Base-by-base conservation (phyloP, 1,140 invertebrate genomes). In the Caenorhabditis tropicalis region DNA sequence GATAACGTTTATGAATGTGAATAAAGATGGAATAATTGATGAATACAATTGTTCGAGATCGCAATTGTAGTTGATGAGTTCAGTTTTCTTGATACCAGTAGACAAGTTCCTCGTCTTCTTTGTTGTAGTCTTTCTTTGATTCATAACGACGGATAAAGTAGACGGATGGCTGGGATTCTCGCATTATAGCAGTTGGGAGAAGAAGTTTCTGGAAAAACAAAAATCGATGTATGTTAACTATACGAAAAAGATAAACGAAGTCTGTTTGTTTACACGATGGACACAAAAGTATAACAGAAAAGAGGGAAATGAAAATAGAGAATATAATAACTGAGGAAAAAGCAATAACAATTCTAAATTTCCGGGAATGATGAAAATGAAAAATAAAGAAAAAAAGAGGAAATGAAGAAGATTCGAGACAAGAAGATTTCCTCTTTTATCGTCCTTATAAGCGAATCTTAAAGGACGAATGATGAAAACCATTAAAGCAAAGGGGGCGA, bases 81-180 rank as follows among this genome's bases (percentile, higher is more conserved):
- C 65, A 74, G 36, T 74, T 43, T 43, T 74, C 65, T 12, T 74
- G 43, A 24, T 74, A 74, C 65, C 65, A 74, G 65, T 74, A 74
- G 2, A 74, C 65, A 21, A 74, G 65, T 74, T 74, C 65, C 21
- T 74, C 65, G 29, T 74, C 65, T 74, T 74, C 65, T 15, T 74
- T 36, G 36, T 74, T 29, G 21, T 43, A 74, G 36, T 74, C 65
- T 43, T 74, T 74, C 43, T 74, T 74, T 19, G 65, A 29, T 43
- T 74, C 65, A 15, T 74, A 74, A 9, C 65, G 65, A 43, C 65
- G 65, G 36, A 74, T 74, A 36, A 36, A 16, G 6, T 12, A 2
- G 43, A 24, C 36, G 36, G 65, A 19, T 74, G 33, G 36, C 33
- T 74, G 33, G 1, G 65, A 74, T 74, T 74, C 65, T 74, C 65